Conservation (phyloP, 2,888 invertebrate species). For the Drosophila recens region DNA sequence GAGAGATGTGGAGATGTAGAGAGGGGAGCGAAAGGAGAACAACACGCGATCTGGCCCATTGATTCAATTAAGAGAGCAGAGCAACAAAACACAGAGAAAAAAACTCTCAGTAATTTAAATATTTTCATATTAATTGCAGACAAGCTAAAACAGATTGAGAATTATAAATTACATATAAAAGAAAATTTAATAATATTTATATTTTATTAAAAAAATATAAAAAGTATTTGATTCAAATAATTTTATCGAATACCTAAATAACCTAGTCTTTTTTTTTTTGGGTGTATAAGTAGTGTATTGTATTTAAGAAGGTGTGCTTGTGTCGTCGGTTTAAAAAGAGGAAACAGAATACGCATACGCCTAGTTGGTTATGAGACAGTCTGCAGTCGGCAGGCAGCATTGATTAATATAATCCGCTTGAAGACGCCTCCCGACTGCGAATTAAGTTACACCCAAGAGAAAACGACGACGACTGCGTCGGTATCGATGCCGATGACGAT, state of each 20-base stretch:
- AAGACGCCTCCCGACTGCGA: slow-evolving; percentile 70
- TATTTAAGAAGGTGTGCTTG: slow-evolving; percentile 10
- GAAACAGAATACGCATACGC: slow-evolving; percentile 68
- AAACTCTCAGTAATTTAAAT: not conserved
- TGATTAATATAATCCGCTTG: slow-evolving; percentile 84
- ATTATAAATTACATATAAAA: too few relatives aligned
- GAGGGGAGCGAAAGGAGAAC: slow-evolving; percentile 31
- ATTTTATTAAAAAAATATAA: too few relatives aligned
- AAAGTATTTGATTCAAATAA: too few relatives aligned
- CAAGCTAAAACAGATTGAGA: too few relatives aligned
- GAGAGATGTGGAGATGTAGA: not conserved
- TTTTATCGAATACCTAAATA: too few relatives aligned
- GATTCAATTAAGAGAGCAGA: slow-evolving; percentile 69
- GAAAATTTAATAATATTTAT: too few relatives aligned
- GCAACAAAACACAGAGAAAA: slow-evolving; percentile 23
- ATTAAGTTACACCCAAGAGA: slow-evolving; percentile 65
- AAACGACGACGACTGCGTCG: not conserved
- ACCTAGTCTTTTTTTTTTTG: not conserved
- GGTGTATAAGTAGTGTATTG: not conserved
- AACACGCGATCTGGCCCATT: slow-evolving; percentile 69
- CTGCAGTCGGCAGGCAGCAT: slow-evolving; percentile 57
- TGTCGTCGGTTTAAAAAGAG: slow-evolving; percentile 14
- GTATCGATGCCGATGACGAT: not conserved
- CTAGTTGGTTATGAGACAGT: slow-evolving; percentile 64
- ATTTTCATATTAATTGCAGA: too few relatives aligned